A percentile compares a stretch with the other conserved stretches of the same genome.
These are phyloP conservation scores for Nylanderia fulva DNA, from an alignment of 1,140 invertebrate species.

Conservation along the genomic window DNA sequence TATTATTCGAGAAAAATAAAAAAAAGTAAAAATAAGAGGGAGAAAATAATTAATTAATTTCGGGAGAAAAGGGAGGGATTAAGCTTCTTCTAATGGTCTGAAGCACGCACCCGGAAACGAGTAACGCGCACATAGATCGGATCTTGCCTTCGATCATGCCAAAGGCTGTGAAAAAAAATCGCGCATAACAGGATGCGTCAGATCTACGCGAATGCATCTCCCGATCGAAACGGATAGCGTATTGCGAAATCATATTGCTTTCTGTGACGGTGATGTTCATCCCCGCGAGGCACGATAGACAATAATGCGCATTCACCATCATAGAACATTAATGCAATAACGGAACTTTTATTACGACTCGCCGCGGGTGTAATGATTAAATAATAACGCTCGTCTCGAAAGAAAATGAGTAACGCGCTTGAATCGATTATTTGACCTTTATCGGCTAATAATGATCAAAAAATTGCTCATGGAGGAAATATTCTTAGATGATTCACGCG, in stretches of 20 bases:
- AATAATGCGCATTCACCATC: conserved; percentile 26
- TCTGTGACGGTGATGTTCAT: conserved; percentile 29
- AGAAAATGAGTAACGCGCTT: background rate
- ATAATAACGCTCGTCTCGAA: conserved; percentile 19
- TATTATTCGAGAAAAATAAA: background rate
- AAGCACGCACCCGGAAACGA: conserved; percentile 42
- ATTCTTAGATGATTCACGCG: background rate
- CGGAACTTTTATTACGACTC: conserved; percentile 50
- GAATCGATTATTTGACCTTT: conserved; percentile 12
- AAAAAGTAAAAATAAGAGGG: background rate
- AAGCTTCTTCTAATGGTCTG: too few species aligned
- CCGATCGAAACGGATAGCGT: conserved; percentile 23
- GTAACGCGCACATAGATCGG: conserved; percentile 33
- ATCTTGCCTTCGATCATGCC: conserved; percentile 32
- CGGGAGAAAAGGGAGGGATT: too few species aligned
- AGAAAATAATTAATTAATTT: too few species aligned
- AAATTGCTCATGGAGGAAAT: background rate
- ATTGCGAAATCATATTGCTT: background rate
- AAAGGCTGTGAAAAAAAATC: conserved; percentile 36
- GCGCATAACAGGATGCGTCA: conserved; percentile 43
- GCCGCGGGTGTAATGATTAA: conserved; percentile 20
- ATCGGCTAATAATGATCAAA: background rate
- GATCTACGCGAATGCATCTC: conserved; percentile 2
- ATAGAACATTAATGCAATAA: conserved; percentile 26
- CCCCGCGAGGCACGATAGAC: background rate